These are phyloP conservation scores for Halisarca cf. caerulea DNA, from an alignment of 37 sponge, comb jelly and placozoan species.

Conservation along the genomic window DNA sequence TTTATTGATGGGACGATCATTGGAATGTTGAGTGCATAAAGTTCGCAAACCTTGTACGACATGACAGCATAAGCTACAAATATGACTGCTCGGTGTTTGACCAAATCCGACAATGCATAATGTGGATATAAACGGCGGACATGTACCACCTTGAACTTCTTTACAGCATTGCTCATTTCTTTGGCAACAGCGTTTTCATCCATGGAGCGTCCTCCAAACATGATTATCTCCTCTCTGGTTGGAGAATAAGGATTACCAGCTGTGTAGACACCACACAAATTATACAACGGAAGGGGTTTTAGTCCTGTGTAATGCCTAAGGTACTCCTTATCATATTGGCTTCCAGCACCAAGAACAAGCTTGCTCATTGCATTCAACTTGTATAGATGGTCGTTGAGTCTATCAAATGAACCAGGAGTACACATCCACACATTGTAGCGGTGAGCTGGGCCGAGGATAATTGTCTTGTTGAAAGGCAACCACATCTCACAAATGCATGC, in stretches of 20 bases:
- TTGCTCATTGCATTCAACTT: constrained; percentile 6
- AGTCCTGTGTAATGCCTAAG: constrained; percentile 34
- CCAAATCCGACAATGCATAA: constrained; percentile 2
- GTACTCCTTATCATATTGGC: constrained; percentile 35
- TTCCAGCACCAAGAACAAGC: constrained; percentile 23
- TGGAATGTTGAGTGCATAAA: constrained; percentile 27
- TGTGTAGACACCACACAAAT: too few species aligned
- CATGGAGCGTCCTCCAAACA: not conserved
- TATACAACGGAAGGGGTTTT: too few species aligned
- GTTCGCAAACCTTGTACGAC: constrained; percentile 25
- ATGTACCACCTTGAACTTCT: too few species aligned
- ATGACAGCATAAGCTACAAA: constrained; percentile 25
- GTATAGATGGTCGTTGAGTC: constrained; percentile 27
- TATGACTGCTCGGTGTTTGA: constrained; percentile 19
- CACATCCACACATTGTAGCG: constrained; percentile 37
- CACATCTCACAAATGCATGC: constrained; percentile 34
- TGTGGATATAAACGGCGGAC: not conserved
- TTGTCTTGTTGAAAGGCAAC: constrained; percentile 44
- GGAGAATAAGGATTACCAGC: too few species aligned
- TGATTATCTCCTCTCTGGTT: not conserved
- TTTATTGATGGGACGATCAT: constrained; percentile 43
- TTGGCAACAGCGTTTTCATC: not conserved
- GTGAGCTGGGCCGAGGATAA: too few species aligned
- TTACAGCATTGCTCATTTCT: not conserved
- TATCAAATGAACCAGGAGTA: constrained; percentile 1